phyloP scores from a whole-genome alignment of 1,140 invertebrate species.

The Trichoplusia ni region DNA sequence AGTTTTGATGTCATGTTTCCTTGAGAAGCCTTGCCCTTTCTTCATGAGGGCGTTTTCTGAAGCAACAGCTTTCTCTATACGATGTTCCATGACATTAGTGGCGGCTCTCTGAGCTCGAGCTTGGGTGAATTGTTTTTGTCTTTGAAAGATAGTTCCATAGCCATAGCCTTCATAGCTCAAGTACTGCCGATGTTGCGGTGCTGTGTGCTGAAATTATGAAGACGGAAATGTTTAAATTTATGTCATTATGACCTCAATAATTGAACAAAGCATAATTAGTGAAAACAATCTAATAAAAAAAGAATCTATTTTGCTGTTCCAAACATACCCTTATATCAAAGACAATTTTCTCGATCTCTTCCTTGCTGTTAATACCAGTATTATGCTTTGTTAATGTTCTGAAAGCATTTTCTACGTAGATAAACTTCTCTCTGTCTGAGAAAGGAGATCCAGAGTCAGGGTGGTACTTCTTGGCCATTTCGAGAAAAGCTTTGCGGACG shows the following conservation, averaged over 20 bases:
- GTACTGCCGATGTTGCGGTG: conserved; percentile 94
- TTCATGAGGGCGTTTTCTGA: conserved; percentile 86
- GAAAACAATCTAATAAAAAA: too few species aligned
- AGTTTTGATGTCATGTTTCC: conserved; percentile 89
- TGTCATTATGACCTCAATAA: too few species aligned
- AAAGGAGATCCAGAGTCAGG: conserved; percentile 88
- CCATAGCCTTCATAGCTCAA: conserved; percentile 90
- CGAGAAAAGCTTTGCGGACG: conserved; percentile 87
- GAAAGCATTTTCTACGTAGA: conserved; percentile 84
- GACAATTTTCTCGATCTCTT: conserved; percentile 66
- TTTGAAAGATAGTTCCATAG: conserved; percentile 87
- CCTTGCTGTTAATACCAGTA: conserved; percentile 55
- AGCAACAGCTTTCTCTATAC: conserved; percentile 85
- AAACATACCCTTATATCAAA: conserved; percentile 78
- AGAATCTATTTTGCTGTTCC: too few species aligned
- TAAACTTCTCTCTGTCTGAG: conserved; percentile 87
- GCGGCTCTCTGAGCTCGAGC: conserved; percentile 87
- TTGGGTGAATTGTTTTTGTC: conserved; percentile 88
- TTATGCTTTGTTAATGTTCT: conserved; percentile 82
- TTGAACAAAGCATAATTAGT: too few species aligned
- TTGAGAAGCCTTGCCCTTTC: conserved; percentile 81
- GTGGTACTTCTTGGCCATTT: conserved; percentile 90
- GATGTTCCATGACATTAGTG: conserved; percentile 89
- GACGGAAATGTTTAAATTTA: not conserved
- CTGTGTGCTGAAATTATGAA: conserved; percentile 85